Evolutionary conservation across 2,797 vertebrate genomes (phyloP).

Genomic region (Sebastes cheni): DNA sequence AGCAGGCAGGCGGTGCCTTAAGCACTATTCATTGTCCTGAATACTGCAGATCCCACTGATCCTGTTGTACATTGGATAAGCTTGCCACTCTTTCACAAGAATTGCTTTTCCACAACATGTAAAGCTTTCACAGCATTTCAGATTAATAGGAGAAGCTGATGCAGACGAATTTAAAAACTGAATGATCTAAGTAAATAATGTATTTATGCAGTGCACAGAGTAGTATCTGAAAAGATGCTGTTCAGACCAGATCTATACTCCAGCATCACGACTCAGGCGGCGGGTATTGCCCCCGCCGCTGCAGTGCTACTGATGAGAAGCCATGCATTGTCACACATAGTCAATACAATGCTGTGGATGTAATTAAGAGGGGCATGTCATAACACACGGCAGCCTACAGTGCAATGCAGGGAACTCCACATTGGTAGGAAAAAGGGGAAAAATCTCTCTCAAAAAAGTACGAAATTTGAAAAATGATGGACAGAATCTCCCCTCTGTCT

Average conservation of each 20-base stretch:
- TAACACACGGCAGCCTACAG: neutral
- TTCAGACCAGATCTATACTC: constrained; percentile 12
- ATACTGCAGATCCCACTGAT: neutral
- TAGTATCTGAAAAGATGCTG: neutral
- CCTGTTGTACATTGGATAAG: neutral
- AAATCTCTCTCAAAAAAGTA: neutral
- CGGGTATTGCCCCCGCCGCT: neutral
- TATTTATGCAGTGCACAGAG: neutral
- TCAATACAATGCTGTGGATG: neutral
- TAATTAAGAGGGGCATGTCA: neutral
- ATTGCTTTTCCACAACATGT: neutral
- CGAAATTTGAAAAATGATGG: neutral
- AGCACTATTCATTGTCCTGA: neutral
- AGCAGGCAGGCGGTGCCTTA: neutral
- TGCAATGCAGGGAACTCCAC: neutral
- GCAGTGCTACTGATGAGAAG: neutral
- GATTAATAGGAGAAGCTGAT: neutral
- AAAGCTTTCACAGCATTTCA: neutral
- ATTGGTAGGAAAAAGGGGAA: neutral
- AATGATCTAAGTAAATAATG: neutral
- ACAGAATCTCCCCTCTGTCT: neutral
- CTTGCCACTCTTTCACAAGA: neutral
- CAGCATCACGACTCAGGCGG: constrained; percentile 31
- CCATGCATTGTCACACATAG: constrained; percentile 11
- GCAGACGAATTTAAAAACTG: neutral